Evolutionary conservation across 2,113 vertebrate genomes (phyloP).

Genomic region (Trematomus loennbergii): DNA sequence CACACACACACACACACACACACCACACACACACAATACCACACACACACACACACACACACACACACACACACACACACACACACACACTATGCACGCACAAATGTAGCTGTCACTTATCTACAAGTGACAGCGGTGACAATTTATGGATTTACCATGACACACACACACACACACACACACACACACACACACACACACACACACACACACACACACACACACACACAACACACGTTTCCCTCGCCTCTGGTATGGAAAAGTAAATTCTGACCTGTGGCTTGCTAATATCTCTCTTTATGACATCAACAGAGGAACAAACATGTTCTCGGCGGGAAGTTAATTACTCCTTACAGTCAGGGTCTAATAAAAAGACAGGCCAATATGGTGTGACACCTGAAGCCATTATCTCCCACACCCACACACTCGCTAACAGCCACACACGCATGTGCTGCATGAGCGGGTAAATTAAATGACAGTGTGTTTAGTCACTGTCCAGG

Average conservation of each 20-base stretch:
- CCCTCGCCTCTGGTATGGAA: constrained; percentile 47
- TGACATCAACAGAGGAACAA: constrained; percentile 67
- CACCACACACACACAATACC: constrained; percentile 4
- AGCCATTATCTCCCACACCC: constrained; percentile 61
- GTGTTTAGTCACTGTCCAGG: constrained; percentile 75
- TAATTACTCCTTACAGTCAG: constrained; percentile 78
- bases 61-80: too few species aligned
- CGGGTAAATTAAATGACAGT: constrained; percentile 60
- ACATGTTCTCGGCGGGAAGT: constrained; percentile 75
- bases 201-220: constrained; percentile 25
- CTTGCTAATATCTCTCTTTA: constrained; percentile 63
- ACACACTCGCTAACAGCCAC: background rate
- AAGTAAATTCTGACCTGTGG: constrained; percentile 60
- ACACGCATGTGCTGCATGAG: constrained; percentile 36
- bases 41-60: background rate
- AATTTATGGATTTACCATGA: background rate
- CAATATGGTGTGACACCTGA: constrained; percentile 74
- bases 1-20: background rate
- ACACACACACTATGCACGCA: too few species aligned
- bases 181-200: constrained; percentile 6
- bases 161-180: background rate
- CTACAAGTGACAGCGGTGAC: background rate
- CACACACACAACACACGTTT: constrained; percentile 30
- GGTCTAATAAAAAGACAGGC: constrained; percentile 72
- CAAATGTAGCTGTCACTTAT: background rate